phyloP scores from a whole-genome alignment of 37 sponge, comb jelly and placozoan species.

The Agelas oroides region DNA sequence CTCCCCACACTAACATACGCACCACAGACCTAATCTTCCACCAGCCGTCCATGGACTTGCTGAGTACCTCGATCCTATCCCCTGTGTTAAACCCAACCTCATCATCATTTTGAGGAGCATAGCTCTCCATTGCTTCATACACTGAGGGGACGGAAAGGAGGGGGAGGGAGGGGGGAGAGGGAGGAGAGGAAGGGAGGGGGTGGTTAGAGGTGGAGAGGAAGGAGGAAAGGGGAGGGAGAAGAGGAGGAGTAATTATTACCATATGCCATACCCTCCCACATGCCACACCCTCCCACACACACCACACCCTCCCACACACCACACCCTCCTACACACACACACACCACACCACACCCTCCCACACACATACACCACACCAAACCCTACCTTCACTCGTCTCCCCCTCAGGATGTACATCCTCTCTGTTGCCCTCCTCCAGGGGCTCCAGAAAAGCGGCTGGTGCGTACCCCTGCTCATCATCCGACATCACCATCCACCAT shows the following conservation, averaged over 20 bases:
- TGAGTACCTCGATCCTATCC: conserved; percentile 67
- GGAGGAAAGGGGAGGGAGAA: background rate
- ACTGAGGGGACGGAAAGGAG: background rate
- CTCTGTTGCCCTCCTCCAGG: conserved; percentile 41
- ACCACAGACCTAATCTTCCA: conserved; percentile 90
- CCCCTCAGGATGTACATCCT: conserved; percentile 15
- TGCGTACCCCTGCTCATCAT: conserved; percentile 87
- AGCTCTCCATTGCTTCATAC: conserved; percentile 81
- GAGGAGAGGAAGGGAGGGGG: background rate
- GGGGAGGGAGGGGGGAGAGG: background rate
- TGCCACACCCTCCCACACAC: background rate
- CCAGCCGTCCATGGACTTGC: conserved; percentile 87
- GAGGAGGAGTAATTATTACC: background rate
- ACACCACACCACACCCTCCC: conserved; percentile 8
- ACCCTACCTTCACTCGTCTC: conserved; percentile 28
- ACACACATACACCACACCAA: conserved; percentile 9
- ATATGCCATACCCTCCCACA: background rate
- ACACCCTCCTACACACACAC: background rate
- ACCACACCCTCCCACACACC: conserved; percentile 9
- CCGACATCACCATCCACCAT: conserved; percentile 91
- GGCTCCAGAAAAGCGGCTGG: conserved; percentile 83
- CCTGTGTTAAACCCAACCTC: conserved; percentile 70
- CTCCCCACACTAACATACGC: no score
- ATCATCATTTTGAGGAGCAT: conserved; percentile 69
- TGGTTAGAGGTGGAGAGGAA: background rate